Base-by-base conservation (phyloP, 1,140 invertebrate genomes). In the Drosophila dunni region DNA sequence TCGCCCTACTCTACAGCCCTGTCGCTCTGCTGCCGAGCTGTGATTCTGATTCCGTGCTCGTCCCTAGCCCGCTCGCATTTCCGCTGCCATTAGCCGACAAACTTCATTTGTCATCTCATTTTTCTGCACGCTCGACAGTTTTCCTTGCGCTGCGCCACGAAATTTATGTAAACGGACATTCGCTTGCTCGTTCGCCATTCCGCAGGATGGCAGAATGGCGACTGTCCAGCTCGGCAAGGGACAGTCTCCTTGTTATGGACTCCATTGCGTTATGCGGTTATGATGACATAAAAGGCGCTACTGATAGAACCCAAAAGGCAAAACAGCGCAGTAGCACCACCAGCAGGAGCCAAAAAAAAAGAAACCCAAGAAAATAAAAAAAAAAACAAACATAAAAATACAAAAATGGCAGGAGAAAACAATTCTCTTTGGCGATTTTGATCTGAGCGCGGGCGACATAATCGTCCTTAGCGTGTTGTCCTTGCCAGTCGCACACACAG, bases 101-200 rank as follows among this genome's bases (percentile, higher is more conserved):
- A 89, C 84, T 89, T 84, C 85, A 89, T 89, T 89, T 89, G 85
- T 89, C 84, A 89, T 89, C 84, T 89, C 81, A 89, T 89, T 89
- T 89, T 89, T 89, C 84, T 90, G 84, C 84, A 73, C 78, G 80
- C 85, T 89, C 85, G 84, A 89, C 84, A 89, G 81, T 89, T 89
- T 89, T 89, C 81, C 79, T 77, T 69, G 61, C 51, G 70, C 63
- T 78, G 77, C 74, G 80, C 84, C 71, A 68, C 70, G 54, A 88
- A 88, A 88, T 88, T 88, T 90, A 89, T 89, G 85, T 89, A 89
- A 90, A 90, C 84, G 84, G 84, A 85, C 84, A 84, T 89, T 86
- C 83, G 51, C 83, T 81, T 70, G 69, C 74, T 81, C 75, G 60
- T 80, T 66, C 57, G 48, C 60, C 75, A 56, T 62, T 64, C 40